A percentile compares a stretch with the other conserved stretches of the same genome.
phyloP scores from a whole-genome alignment of 2,888 invertebrate species.

The Galerucella nymphaeae region DNA sequence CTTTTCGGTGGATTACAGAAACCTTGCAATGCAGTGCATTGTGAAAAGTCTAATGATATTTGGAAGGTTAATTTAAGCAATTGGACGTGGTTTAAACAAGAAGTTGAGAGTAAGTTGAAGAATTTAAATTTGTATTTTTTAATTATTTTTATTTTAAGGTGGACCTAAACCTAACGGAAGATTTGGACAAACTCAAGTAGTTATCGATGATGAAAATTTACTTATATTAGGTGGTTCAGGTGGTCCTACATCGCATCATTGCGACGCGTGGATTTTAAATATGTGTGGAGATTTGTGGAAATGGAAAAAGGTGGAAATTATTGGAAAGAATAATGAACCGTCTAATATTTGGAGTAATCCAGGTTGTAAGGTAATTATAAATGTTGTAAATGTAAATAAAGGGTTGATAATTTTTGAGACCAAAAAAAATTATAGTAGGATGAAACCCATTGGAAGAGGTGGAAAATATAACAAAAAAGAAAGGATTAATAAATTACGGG shows the following conservation, averaged over 20 bases:
- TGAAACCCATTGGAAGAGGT: too few species aligned
- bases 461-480: too few species aligned
- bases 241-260: slow-evolving; percentile 87
- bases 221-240: slow-evolving; percentile 89
- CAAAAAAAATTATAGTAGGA: too few species aligned
- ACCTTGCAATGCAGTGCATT: slow-evolving; percentile 61
- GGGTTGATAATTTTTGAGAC: too few species aligned
- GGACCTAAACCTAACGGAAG: slow-evolving; percentile 64
- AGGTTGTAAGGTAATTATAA: slow-evolving; percentile 77
- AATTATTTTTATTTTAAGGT: slow-evolving; percentile 44
- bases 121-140: not conserved
- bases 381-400: too few species aligned
- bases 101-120: slow-evolving; percentile 64
- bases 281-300: slow-evolving; percentile 79
- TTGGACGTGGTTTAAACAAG: slow-evolving; percentile 82
- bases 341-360: slow-evolving; percentile 95
- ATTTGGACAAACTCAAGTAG: slow-evolving; percentile 94
- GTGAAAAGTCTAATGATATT: slow-evolving; percentile 79
- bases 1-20: slow-evolving; percentile 72
- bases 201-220: slow-evolving; percentile 80
- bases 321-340: slow-evolving; percentile 82
- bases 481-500: too few species aligned
- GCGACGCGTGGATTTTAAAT: slow-evolving; percentile 89
- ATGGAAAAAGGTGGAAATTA: slow-evolving; percentile 80
- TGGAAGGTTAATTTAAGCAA: slow-evolving; percentile 88